phyloP scores from a whole-genome alignment of 2,888 invertebrate species.

The Calliopum simillimum region DNA sequence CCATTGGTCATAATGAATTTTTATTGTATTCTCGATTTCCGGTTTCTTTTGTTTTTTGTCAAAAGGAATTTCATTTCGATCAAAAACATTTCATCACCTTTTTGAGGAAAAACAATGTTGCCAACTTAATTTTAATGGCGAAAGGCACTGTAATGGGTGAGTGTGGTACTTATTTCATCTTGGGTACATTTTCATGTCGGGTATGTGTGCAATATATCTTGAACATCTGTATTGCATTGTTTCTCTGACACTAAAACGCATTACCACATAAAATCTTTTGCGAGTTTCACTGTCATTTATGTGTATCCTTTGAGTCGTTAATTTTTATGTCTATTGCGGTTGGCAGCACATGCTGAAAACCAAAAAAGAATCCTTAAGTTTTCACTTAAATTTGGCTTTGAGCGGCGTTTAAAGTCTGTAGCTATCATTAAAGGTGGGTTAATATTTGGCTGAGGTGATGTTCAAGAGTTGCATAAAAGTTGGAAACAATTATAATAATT shows the following conservation, averaged over 20 bases:
- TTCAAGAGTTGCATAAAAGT: no score
- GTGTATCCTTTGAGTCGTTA: conserved; percentile 61
- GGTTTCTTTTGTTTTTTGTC: conserved; percentile 2
- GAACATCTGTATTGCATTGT: no score
- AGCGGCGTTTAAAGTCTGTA: background rate
- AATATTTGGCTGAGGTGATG: background rate
- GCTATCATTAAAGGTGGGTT: background rate
- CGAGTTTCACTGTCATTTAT: conserved; percentile 54
- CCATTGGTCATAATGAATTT: conserved; percentile 7
- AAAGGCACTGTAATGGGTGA: no score
- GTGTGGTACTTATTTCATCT: no score
- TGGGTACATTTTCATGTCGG: no score
- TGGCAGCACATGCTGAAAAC: conserved; percentile 52
- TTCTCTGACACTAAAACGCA: no score
- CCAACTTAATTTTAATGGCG: no score
- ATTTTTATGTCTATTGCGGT: conserved; percentile 62
- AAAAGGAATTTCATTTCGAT: background rate
- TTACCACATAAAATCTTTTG: conserved; percentile 35
- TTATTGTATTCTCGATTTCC: background rate
- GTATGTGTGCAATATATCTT: no score
- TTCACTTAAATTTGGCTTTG: background rate
- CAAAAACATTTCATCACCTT: background rate
- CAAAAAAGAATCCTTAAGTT: background rate
- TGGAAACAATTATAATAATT: no score
- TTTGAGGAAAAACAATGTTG: no score